phyloP scores from a whole-genome alignment of 1,140 invertebrate species.

The Drosophila persimilis region DNA sequence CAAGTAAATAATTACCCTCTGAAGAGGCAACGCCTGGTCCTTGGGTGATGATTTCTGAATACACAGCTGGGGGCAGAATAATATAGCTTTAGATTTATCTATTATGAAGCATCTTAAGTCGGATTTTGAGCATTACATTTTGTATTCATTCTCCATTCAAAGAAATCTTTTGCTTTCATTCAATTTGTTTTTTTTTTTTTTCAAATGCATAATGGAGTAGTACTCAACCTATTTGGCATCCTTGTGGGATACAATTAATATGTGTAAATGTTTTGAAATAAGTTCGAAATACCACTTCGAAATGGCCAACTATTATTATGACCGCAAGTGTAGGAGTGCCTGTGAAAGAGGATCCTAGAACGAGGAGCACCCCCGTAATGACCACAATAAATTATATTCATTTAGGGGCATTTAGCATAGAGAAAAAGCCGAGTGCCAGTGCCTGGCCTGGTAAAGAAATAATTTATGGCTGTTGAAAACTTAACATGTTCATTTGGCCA shows the following conservation, averaged over 20 bases:
- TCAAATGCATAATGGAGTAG: no score
- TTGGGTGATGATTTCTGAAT: conserved; percentile 1
- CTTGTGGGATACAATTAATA: no score
- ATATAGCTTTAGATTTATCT: no score
- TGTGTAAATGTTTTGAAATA: conserved; percentile 1
- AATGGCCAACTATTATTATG: conserved; percentile 1
- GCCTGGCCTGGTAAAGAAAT: conserved; percentile 63
- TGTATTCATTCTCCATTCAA: no score
- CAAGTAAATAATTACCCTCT: conserved; percentile 39
- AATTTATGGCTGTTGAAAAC: conserved; percentile 80
- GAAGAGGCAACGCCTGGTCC: not conserved
- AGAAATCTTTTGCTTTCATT: no score
- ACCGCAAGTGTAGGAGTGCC: no score
- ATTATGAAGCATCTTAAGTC: no score
- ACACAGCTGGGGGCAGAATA: not conserved
- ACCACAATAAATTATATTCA: conserved; percentile 80
- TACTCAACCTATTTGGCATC: no score
- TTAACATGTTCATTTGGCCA: conserved; percentile 78
- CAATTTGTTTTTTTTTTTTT: no score
- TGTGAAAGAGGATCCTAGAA: conserved; percentile 1
- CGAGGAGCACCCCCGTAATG: conserved; percentile 48
- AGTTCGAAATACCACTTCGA: not conserved
- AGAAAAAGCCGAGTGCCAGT: conserved; percentile 49
- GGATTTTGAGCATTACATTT: no score
- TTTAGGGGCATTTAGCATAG: conserved; percentile 77